Base-by-base conservation (phyloP, 2,888 invertebrate species). In the Cheiracanthium punctorium region DNA sequence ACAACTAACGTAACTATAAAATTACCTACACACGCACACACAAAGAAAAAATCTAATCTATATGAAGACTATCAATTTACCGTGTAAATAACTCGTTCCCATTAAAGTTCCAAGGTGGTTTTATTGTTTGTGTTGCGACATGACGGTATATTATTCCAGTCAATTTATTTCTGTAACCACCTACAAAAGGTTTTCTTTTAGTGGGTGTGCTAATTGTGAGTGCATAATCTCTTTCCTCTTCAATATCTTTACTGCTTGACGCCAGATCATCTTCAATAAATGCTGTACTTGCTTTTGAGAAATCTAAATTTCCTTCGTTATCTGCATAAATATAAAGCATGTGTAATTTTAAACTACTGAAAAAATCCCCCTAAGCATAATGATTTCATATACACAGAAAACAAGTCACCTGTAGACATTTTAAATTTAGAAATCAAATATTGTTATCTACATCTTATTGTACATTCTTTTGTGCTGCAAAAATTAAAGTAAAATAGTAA, bases 111-210 rank as follows among this genome's bases (percentile, higher is more conserved):
- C 85, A 86, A n/a, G 85, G 89, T 91, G 48, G 89, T 88, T 72
- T 91, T 80, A 94, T 88, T 92, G 97, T 97, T 92, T 97, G 97
- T 0, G 96, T 94, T 88, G 94, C 94, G 1, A 96, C 97, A 92
- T 98, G 95, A 90, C 96, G 94, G 91, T 95, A 97, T 90, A 95
- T 94, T 10, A 93, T 91, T 29, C 95, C 94, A 80, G 95, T 95
- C 75, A 93, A 91, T 89, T 93, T 94, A 91, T 97, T 94, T 86
- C 93, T 93, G 92, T 95, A 97, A 41, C 97, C 97, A 74, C 97
- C 96, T 89, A 95, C 92, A 92, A 94, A 96, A 0, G 96, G 96
- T 91, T 97, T 97, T 48, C 33, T 70, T n/a, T 52, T 29, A 20
- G 8, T 1, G 32, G 5, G 12, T 7, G 17, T 1, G 12, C 20